phyloP scores from a whole-genome alignment of 2,888 invertebrate genomes.

The Ptychoptera albimana region DNA sequence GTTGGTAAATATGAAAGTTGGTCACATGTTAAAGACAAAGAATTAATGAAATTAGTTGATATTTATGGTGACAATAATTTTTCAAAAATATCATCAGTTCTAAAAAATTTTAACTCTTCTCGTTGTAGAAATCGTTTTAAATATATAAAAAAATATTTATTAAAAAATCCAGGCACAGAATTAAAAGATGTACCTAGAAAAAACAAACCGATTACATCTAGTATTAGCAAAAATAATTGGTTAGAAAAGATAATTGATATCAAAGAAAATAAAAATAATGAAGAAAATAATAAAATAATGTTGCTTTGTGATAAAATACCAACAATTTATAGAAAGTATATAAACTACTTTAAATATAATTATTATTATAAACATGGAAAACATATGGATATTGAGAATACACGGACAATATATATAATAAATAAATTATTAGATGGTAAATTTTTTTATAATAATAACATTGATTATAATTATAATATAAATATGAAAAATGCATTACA shows the following conservation, averaged over 20 bases:
- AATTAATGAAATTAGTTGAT: constrained; percentile 37
- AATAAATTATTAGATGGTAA: too few species aligned
- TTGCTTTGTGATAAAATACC: too few species aligned
- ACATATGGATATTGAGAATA: too few species aligned
- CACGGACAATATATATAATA: too few species aligned
- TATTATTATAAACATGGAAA: too few species aligned
- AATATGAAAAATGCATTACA: too few species aligned
- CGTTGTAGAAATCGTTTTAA: constrained; percentile 43
- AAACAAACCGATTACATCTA: constrained; percentile 7
- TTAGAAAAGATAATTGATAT: constrained; percentile 18
- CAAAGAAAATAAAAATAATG: constrained; percentile 5
- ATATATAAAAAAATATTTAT: constrained; percentile 36
- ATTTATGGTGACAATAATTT: constrained; percentile 34
- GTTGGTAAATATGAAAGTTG: constrained; percentile 35
- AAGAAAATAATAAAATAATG: too few species aligned
- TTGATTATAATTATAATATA: too few species aligned
- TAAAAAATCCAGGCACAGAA: constrained; percentile 29
- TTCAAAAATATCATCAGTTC: constrained; percentile 34
- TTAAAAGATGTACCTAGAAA: constrained; percentile 22
- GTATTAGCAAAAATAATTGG: constrained; percentile 22
- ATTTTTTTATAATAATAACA: too few species aligned
- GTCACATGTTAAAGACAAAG: constrained; percentile 43
- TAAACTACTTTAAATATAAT: too few species aligned
- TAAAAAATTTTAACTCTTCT: constrained; percentile 38
- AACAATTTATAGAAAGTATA: too few species aligned